Percentiles rank a stretch among this genome's conserved stretches.
Evolutionary conservation across 2,797 vertebrate species (phyloP).

Genomic region (Momotus momota): DNA sequence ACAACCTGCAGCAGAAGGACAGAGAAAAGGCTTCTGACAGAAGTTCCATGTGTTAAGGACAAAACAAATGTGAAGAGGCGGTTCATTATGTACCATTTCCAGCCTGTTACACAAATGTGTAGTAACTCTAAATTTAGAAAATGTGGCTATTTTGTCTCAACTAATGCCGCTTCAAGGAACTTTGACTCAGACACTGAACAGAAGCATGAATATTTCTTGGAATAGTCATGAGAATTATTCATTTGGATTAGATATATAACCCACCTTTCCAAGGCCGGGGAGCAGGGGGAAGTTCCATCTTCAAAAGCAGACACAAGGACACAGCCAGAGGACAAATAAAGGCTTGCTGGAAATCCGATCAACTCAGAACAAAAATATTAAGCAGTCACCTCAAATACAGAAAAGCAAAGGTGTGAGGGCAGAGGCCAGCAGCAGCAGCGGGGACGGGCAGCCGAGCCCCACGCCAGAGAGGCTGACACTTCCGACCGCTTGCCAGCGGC

Average conservation of each 20-base stretch:
- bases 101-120: background rate
- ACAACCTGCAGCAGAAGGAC: background rate
- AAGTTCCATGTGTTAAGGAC: background rate
- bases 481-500: fast-evolving
- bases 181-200: background rate
- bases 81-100: background rate
- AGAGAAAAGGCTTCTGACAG: background rate
- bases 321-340: background rate
- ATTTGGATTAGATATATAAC: background rate
- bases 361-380: background rate
- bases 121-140: constrained; percentile 20
- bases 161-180: constrained; percentile 23
- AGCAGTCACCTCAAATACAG: background rate
- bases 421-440: background rate
- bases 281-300: background rate
- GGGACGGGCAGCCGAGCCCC: background rate
- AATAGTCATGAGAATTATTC: background rate
- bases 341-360: background rate
- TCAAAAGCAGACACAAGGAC: background rate
- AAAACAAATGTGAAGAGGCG: background rate
- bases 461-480: fast-evolving
- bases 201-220: background rate
- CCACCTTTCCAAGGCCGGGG: background rate
- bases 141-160: background rate
- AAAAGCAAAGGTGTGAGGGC: background rate